Conservation (phyloP, 1,140 invertebrate species). For the Delia radicum region DNA sequence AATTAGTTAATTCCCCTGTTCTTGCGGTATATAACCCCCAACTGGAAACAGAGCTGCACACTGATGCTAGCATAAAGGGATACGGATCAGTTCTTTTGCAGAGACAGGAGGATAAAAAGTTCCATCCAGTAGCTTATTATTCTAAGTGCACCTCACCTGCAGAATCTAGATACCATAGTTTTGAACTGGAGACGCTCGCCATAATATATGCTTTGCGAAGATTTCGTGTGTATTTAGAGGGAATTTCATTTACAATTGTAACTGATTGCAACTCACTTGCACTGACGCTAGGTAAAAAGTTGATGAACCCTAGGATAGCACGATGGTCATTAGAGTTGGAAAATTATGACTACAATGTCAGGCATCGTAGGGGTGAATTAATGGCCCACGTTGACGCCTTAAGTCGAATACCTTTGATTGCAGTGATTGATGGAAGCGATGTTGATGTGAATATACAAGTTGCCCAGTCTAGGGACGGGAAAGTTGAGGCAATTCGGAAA, state of each 20-base stretch:
- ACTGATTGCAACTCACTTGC: slow-evolving; percentile 52
- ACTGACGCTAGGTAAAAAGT: slow-evolving; percentile 52
- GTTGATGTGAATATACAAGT: slow-evolving; percentile 12
- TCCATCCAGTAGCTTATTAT: slow-evolving; percentile 51
- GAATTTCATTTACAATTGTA: slow-evolving; percentile 56
- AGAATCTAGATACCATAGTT: slow-evolving; percentile 56
- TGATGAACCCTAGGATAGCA: slow-evolving; percentile 45
- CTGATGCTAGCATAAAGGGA: slow-evolving; percentile 38
- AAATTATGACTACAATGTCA: slow-evolving; percentile 20
- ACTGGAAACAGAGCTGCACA: slow-evolving; percentile 34
- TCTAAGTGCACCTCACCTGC: slow-evolving; percentile 47
- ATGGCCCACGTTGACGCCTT: slow-evolving; percentile 45
- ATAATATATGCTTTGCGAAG: slow-evolving; percentile 58
- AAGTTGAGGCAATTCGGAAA: background rate
- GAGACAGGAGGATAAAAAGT: slow-evolving; percentile 41
- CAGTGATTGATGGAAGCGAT: background rate
- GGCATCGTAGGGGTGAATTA: slow-evolving; percentile 24
- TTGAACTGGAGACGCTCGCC: slow-evolving; percentile 59
- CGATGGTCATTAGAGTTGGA: slow-evolving; percentile 41
- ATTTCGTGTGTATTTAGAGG: slow-evolving; percentile 58
- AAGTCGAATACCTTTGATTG: slow-evolving; percentile 29
- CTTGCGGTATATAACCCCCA: slow-evolving; percentile 30
- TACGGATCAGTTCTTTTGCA: slow-evolving; percentile 48
- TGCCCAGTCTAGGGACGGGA: slow-evolving; percentile 10
- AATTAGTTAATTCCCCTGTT: slow-evolving; percentile 22